Evolutionary conservation across 1,140 invertebrate genomes (phyloP), one percentile per base, ranked within the genome.

Genomic region (Pachypsylla venusta): DNA sequence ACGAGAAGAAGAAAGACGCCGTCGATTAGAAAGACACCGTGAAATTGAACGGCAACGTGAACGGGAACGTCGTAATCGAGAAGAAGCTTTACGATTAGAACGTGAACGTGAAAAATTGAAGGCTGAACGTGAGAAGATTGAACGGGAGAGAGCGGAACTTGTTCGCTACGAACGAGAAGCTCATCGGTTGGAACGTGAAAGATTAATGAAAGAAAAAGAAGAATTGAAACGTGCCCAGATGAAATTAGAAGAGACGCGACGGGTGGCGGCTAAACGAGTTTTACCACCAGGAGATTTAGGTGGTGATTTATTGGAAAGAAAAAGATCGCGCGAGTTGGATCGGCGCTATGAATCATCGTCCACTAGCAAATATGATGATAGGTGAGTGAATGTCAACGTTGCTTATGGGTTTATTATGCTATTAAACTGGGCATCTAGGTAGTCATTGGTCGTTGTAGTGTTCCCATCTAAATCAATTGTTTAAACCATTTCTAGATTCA

Each of bases 61-160:
- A 65, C 80, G 88, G 13, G 85, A 90, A 64, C 75, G 86, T 5
- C 76, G 83, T 13, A 86, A 91, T 66, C 75, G 83, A 14, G 80
- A 84, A 63, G 90, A 94, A 71, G 83, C 87, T 26, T 76, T 81
- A 27, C 78, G 85, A 25, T 74, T 93, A 28, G 85, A 86, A 56
- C 69, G 85, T 25, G 87, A 89, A 69, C 75, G 85, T 13, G 82
- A 88, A 64, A 85, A 85, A 65, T 71, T 89, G 30, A 76, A 82
- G 28, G 67, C 82, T 2, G 90, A 93, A 70, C 74, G 84, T 22
- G 84, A 88, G 66, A 77, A 79, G 48, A 77, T 89, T 20, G 85
- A 87, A 66, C 76, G 83, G 16, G 87, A 91, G 66, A 84, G 85
- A 67, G 82, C 84, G 27, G 88, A 93, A 68, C 70, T 90, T 13